Percentiles rank a stretch among this genome's conserved stretches.
Conservation (phyloP, 23 tunicate species). For the Halocynthia aurantium region DNA sequence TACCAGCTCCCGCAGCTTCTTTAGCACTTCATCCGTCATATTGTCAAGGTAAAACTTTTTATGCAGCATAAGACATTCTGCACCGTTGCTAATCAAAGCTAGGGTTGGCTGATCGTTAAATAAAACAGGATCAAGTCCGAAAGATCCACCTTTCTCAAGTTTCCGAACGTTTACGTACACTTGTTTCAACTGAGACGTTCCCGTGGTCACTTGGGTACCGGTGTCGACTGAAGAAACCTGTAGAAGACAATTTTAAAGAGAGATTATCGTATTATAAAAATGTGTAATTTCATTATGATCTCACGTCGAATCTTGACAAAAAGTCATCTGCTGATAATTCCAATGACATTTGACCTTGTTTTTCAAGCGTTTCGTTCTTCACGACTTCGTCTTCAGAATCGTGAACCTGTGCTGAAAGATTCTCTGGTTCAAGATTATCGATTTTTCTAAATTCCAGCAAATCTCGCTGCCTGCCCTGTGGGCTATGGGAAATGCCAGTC, state of each 20-base stretch:
- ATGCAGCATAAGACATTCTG: constrained; percentile 81
- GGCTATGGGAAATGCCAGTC: constrained; percentile 27
- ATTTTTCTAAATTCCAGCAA: not conserved
- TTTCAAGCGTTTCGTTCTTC: not conserved
- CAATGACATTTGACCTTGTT: not conserved
- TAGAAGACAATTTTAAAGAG: not conserved
- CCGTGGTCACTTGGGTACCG: too few species aligned
- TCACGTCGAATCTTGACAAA: constrained; percentile 5
- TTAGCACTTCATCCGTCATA: constrained; percentile 47
- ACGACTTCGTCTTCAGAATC: not conserved
- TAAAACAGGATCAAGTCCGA: constrained; percentile 48
- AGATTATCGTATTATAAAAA: not conserved
- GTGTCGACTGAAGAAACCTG: too few species aligned
- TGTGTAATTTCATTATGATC: not conserved
- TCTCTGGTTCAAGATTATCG: not conserved
- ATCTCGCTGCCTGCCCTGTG: not conserved
- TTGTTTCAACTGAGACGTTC: constrained; percentile 1
- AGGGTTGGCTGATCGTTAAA: constrained; percentile 67
- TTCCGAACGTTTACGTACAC: constrained; percentile 61
- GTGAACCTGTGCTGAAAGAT: not conserved
- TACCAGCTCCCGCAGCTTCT: constrained; percentile 48
- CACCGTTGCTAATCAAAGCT: constrained; percentile 79
- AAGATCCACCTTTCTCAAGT: constrained; percentile 45
- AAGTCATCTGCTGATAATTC: constrained; percentile 1
- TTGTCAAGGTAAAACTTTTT: constrained; percentile 85